Conservation (phyloP, 2,888 invertebrate genomes). For the Cylloceria caligata region DNA sequence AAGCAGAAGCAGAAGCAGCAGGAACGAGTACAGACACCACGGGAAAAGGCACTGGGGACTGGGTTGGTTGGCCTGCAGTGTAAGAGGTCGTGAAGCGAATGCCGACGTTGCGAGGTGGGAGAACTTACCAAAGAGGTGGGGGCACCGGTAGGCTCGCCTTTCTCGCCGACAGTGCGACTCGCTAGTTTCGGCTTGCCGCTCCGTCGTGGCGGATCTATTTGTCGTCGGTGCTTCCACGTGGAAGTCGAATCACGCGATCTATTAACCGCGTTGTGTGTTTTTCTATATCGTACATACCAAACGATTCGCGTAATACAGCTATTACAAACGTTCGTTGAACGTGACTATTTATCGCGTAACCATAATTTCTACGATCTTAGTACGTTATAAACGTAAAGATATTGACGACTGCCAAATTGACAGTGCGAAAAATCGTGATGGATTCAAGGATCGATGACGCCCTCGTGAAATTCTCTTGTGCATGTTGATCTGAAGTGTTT, state of each 20-base stretch:
- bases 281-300: not conserved
- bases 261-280: constrained; percentile 22
- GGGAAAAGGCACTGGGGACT: constrained; percentile 71
- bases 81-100: constrained; percentile 71
- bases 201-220: constrained; percentile 75
- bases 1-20: constrained; percentile 48
- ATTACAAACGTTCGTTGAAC: not conserved
- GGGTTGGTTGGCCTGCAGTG: constrained; percentile 71
- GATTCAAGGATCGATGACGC: constrained; percentile 18
- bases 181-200: constrained; percentile 82
- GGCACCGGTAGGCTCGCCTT: constrained; percentile 76
- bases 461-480: constrained; percentile 41
- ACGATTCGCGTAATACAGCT: not conserved
- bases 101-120: constrained; percentile 42
- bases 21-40: constrained; percentile 57
- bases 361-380: not conserved
- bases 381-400: not conserved
- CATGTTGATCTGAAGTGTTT: constrained; percentile 39
- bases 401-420: constrained; percentile 13
- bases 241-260: constrained; percentile 66
- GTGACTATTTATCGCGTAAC: not conserved
- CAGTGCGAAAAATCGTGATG: constrained; percentile 14
- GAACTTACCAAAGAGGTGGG: constrained; percentile 61
- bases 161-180: constrained; percentile 76
- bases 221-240: constrained; percentile 75